Base-by-base conservation (phyloP, 2,888 invertebrate genomes). In the Meiosimyza platycephala region DNA sequence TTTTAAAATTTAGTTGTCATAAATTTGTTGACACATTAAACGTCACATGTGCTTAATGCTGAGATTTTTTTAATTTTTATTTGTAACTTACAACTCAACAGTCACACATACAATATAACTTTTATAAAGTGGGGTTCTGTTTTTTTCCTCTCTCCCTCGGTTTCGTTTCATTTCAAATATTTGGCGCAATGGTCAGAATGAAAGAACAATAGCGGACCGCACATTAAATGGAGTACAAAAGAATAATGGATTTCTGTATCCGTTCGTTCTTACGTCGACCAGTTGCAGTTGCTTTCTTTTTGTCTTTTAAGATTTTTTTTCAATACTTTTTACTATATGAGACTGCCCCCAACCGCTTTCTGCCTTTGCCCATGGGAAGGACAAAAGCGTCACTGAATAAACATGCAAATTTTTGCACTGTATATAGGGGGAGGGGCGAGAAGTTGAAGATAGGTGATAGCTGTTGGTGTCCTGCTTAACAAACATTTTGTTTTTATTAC, bases 321-420 rank as follows among this genome's bases (percentile, higher is more conserved):
- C 40, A 1, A 40, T 9, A 40, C 40, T 40, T 40, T 40, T 40
- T 40, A 40, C 9, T 40, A 9, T 40, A 40, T 7, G 40, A 40
- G 6, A 40, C 6, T 40, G 65, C 52, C 28, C 6, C 5, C 50
- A 50, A 11, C 65, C 33, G 18, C 57, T 40, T 22, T 16, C 18
- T 22, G n/a, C 13, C 15, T 18, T 18, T 18, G 18, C 18, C 55
- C n/a, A 54, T 12, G 9, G 55, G 7, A 16, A 54, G 47, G 60
- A 50, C 69, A 51, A 52, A 40, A 33, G 69, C 69, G 62, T 51
- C 48, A 47, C 59, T 63, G 54, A 16, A 18, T 62, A 62, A 63
- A 70, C 70, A 70, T 70, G 70, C 70, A 70, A 70, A 70, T 70
- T 70, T 62, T 62, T 51, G 63, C 70, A 62, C 63, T 67, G 28